Evolutionary conservation across 2,113 vertebrate species (phyloP), one percentile per base, ranked within the genome.

Genomic region (Martes martes): DNA sequence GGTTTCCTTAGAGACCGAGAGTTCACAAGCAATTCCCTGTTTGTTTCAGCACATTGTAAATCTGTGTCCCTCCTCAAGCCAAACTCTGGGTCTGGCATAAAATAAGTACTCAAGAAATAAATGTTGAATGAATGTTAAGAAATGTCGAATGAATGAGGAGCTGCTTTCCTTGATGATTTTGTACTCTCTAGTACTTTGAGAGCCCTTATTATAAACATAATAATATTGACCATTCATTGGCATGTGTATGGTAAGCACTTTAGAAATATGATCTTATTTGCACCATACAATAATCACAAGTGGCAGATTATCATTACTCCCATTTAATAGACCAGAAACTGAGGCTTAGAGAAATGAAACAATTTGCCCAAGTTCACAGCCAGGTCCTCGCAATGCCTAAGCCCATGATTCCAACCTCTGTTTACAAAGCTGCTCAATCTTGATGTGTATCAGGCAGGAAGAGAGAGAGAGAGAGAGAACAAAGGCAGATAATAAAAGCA

Each of bases 21-120:
- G 90, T 91, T 92, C 95, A 90, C 18, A 36, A 87, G 95, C 89
- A 96, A 94, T 86, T 57, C 83, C 50, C 73, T 45, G 6, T 91
- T 69, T 76, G 79, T 89, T 82, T 96, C 94, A 19, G 47, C 96
- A 86, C 39, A 63, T n/a, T 92, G 87, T 94, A 96, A 94, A 90
- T 96, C 96, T 95, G 79, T 26, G 42, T 88, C 69, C 18, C 57
- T 8, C 8, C 57, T 7, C 8, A 1, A 0, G 89, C 79, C 89
- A 61, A 86, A 80, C 83, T 83, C 42, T 80, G 47, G 24, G 71
- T 95, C 86, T 95, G 92, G 86, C 76, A 55, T 2, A 33, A 19
- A 55, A 45, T 18, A 19, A 79, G 42, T 19, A 45, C 26, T 57
- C n/a, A 71, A 71, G 79, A 90, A 50, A 80, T 79, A 94, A 71